A percentile compares a stretch with the other conserved stretches of the same genome.
phyloP scores from a whole-genome alignment of 2,888 invertebrate genomes.

The Watsonalla binaria region DNA sequence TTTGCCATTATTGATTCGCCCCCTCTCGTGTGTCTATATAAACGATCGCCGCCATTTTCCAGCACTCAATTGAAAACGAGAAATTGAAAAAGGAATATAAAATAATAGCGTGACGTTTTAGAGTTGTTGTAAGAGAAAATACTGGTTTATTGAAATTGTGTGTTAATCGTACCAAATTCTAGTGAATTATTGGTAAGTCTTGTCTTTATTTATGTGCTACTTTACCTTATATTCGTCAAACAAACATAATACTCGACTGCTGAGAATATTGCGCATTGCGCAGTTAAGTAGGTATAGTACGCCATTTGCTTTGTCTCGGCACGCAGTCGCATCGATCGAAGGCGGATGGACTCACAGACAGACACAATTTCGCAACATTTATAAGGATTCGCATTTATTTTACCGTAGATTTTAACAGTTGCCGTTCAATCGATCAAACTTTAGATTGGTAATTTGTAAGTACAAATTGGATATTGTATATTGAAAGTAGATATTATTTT shows the following conservation, averaged over 20 bases:
- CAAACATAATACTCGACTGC: no score
- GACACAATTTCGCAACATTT: no score
- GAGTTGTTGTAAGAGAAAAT: constrained; percentile 29
- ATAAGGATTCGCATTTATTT: no score
- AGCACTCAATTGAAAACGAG: constrained; percentile 34
- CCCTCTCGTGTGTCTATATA: constrained; percentile 32
- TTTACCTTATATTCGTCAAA: no score
- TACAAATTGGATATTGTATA: no score
- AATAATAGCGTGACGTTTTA: constrained; percentile 29
- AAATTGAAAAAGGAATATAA: constrained; percentile 35
- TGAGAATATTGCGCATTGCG: constrained; percentile 11
- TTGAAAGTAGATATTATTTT: no score
- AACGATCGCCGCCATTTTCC: constrained; percentile 21
- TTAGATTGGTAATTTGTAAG: no score
- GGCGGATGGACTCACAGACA: no score
- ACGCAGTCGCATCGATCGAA: not conserved
- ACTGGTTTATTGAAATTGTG: constrained; percentile 22
- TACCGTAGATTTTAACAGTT: no score
- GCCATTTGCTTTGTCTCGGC: constrained; percentile 15
- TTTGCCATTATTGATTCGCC: constrained; percentile 25
- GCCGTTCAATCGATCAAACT: no score
- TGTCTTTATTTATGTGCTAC: not conserved
- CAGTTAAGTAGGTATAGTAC: constrained; percentile 14
- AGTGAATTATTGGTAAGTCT: constrained; percentile 39
- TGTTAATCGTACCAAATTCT: constrained; percentile 33